These are phyloP conservation scores for Platorchestia sp. DNA, from an alignment of 1,140 invertebrate species.

Conservation along the genomic window DNA sequence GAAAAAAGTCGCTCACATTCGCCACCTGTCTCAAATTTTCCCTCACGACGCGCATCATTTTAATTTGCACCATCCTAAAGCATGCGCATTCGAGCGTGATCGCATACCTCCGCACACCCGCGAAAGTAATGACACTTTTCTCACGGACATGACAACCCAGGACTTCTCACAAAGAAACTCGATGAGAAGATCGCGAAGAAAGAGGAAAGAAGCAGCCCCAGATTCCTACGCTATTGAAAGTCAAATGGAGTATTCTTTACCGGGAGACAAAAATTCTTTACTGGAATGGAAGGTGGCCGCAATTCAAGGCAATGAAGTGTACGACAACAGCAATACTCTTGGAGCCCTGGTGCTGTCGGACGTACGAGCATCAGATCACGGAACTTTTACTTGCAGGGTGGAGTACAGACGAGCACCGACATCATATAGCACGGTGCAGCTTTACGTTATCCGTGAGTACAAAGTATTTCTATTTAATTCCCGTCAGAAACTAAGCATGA, in stretches of 20 bases:
- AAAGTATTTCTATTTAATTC: too few relatives aligned
- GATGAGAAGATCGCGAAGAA: not conserved
- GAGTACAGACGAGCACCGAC: conserved; percentile 27
- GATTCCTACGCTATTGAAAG: not conserved
- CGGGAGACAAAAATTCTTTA: conserved; percentile 16
- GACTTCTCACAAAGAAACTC: not conserved
- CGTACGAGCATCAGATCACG: conserved; percentile 31
- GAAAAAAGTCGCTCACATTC: not conserved
- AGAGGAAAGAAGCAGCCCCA: not conserved
- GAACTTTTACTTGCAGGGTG: conserved; percentile 17
- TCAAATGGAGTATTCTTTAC: conserved; percentile 6
- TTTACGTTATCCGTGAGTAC: conserved; percentile 19
- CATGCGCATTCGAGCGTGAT: not conserved
- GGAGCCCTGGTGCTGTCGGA: conserved; percentile 5
- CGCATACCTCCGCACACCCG: not conserved
- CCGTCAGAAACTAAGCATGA: too few relatives aligned
- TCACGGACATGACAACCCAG: not conserved
- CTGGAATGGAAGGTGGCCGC: not conserved
- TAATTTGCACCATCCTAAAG: not conserved
- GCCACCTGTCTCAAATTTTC: not conserved
- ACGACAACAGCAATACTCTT: conserved; percentile 23
- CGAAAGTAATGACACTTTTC: not conserved
- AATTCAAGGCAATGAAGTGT: conserved; percentile 42
- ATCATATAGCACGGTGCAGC: conserved; percentile 32
- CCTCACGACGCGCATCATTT: not conserved